A percentile compares a stretch with the other conserved stretches of the same genome.
Evolutionary conservation across 2,113 vertebrate species (phyloP).

Genomic region (Erythrolamprus reginae): DNA sequence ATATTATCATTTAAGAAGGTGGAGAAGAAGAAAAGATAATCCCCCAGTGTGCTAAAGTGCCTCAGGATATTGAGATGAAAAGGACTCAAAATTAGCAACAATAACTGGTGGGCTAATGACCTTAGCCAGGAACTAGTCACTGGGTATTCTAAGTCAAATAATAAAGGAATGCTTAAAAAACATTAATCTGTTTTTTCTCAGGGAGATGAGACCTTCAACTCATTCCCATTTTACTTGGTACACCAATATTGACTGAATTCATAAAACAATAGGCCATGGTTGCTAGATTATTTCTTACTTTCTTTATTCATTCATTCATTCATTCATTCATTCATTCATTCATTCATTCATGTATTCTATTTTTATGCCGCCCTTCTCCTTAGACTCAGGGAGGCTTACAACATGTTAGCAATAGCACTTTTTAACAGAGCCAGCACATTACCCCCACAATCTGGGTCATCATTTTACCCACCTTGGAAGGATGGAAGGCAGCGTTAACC

Average conservation of each 20-base stretch:
- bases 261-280: background rate
- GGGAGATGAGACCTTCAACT: conserved; percentile 6
- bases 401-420: too few species aligned
- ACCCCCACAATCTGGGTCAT: too few species aligned
- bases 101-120: conserved; percentile 52
- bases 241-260: background rate
- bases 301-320: too few species aligned
- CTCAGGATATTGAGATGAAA: conserved; percentile 47
- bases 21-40: conserved; percentile 42
- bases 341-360: too few species aligned
- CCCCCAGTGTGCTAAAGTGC: background rate
- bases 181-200: conserved; percentile 34
- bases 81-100: conserved; percentile 41
- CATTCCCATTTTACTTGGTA: background rate
- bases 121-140: conserved; percentile 41
- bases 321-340: too few species aligned
- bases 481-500: too few species aligned
- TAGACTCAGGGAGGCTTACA: too few species aligned
- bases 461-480: too few species aligned
- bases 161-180: conserved; percentile 21
- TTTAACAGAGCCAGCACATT: too few species aligned
- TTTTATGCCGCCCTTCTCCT: too few species aligned
- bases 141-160: conserved; percentile 44
- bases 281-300: too few species aligned
- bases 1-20: background rate